Base-by-base conservation (phyloP, 2,797 vertebrate species). In the Diceros bicornis region DNA sequence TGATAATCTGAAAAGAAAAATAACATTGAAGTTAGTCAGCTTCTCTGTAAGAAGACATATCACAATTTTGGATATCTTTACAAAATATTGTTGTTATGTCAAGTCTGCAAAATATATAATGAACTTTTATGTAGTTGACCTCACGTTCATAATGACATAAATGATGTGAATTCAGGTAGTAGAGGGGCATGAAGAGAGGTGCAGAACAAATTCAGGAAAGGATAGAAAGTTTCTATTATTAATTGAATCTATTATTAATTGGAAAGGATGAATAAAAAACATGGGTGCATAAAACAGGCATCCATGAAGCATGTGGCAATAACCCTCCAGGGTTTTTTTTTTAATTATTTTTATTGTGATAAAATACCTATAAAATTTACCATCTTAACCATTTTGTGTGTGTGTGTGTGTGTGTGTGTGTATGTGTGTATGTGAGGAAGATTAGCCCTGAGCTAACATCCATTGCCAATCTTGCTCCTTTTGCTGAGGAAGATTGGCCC, bases 1-100 rank as follows among this genome's bases (percentile, higher is more conserved):
- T 92, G 34, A 85, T 50, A 57, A 50, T 87, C 81, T 52, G 77
- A 81, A 92, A 59, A 87, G 27, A 32, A 94, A 89, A 92, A 32
- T 16, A 61, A 95, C 89, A 64, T 75, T 68, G 6, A 89, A 1
- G 6, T n/a, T 92, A 57, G 6, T n/a, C 87, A 55, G 27, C 21
- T 79, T 50, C 9, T 21, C 72, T 25, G 82, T 90, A 64, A 41
- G 23, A n/a, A 61, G 57, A 41, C 59, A 66, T 50, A 57, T 47
- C 29, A 77, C 0, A 89, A 41, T 87, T 89, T 61, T 83, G 32
- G 13, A 57, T 41, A 57, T 75, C 20, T 93, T 75, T 96, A 34
- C 11, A 83, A 78, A 85, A 78, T 23, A 68, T 10, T 59, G 18
- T 25, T 72, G 3, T 71, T 84, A 16, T 14, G 21, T 52, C 11